Evolutionary conservation across 2,888 invertebrate genomes (phyloP).

Genomic region (Cantharis rustica): DNA sequence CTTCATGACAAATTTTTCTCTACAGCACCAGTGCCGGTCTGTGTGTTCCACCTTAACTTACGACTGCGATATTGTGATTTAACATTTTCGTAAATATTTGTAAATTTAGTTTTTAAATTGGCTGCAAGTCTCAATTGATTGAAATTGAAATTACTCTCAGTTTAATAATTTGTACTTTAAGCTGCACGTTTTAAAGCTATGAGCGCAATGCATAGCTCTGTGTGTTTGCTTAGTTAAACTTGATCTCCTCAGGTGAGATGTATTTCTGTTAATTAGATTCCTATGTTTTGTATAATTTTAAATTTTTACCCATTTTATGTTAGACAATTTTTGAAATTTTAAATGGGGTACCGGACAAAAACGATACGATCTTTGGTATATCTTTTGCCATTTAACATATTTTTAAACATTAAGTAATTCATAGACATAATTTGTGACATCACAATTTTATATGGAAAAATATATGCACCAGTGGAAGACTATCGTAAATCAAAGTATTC

Average conservation of each 20-base stretch:
- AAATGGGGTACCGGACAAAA: no score
- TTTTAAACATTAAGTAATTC: no score
- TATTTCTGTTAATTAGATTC: slow-evolving; percentile 33
- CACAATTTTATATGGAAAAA: no score
- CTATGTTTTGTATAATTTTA: neutral
- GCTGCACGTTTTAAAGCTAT: slow-evolving; percentile 43
- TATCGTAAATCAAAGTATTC: no score
- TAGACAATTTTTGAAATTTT: neutral
- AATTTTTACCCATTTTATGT: neutral
- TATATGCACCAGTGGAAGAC: no score
- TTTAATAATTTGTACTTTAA: neutral
- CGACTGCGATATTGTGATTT: neutral
- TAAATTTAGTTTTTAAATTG: neutral
- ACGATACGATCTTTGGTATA: no score
- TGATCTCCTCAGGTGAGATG: slow-evolving; percentile 55
- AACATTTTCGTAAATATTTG: neutral
- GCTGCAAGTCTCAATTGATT: neutral
- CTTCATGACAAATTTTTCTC: slow-evolving; percentile 49
- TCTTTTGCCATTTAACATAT: no score
- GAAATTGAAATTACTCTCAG: neutral
- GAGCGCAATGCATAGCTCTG: slow-evolving; percentile 59
- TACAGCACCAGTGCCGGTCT: slow-evolving; percentile 45
- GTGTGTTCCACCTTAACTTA: neutral
- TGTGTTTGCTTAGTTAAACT: slow-evolving; percentile 51
- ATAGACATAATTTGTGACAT: no score